phyloP scores from a whole-genome alignment of 2,888 invertebrate species.

The Lasioglossum lativentre region DNA sequence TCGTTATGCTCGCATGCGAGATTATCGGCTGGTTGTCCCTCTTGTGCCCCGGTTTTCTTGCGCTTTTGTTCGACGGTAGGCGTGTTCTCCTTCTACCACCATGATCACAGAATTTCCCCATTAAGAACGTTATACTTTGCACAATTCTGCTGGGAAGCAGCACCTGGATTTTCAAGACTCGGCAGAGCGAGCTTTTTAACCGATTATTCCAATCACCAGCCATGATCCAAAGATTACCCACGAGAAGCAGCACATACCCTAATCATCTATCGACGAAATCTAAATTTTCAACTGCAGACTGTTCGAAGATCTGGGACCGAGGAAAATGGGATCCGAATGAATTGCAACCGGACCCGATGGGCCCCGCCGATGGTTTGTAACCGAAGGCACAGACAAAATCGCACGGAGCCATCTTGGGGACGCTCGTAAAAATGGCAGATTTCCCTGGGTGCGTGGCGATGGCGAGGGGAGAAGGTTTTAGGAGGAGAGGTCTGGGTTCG shows the following conservation, averaged over 20 bases:
- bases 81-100: not conserved
- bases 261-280: not conserved
- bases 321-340: not conserved
- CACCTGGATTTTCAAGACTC: not conserved
- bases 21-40: slow-evolving; percentile 36
- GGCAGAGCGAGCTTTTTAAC: not conserved
- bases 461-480: slow-evolving; percentile 22
- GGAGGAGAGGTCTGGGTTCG: slow-evolving; percentile 63
- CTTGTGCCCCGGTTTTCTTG: not conserved
- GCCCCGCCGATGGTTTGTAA: not conserved
- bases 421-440: slow-evolving; percentile 50
- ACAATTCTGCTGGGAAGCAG: not conserved
- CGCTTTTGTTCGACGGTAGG: not conserved
- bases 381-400: slow-evolving; percentile 22
- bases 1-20: slow-evolving; percentile 50
- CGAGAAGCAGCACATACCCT: not conserved
- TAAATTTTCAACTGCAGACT: not conserved
- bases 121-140: not conserved
- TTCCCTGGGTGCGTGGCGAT: slow-evolving; percentile 19
- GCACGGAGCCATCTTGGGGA: slow-evolving; percentile 49
- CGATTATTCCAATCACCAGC: not conserved
- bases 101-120: not conserved
- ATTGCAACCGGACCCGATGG: not conserved
- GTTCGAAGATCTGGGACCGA: not conserved
- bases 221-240: not conserved